Conservation (phyloP, 2,113 vertebrate genomes). For the Protobothrops flavoviridis region DNA sequence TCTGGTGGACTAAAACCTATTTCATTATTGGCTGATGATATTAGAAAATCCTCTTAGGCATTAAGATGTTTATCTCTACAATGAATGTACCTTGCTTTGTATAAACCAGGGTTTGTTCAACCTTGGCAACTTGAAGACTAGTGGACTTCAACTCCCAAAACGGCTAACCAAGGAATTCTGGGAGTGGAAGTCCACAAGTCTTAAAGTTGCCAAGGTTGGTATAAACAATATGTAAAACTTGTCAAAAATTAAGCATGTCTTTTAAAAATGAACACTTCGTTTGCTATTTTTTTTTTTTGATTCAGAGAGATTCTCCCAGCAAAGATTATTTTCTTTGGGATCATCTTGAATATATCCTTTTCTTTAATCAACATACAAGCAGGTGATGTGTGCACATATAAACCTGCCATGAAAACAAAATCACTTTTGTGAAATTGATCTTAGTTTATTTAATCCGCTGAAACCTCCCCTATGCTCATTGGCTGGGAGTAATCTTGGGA, state of each 20-base stretch:
- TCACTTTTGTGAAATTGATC: neutral
- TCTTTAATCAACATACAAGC: neutral
- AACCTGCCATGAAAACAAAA: neutral
- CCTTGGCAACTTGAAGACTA: neutral
- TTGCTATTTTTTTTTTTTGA: neutral
- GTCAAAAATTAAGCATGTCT: neutral
- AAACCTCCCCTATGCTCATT: slow-evolving; percentile 44
- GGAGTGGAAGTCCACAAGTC: neutral
- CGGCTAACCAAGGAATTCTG: neutral
- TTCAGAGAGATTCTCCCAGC: neutral
- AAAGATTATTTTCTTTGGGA: neutral
- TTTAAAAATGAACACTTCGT: neutral
- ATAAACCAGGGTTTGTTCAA: neutral
- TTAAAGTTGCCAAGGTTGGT: neutral
- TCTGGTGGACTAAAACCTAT: neutral
- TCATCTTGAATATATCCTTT: neutral
- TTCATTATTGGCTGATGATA: neutral
- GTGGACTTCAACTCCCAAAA: neutral
- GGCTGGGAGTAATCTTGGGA: slow-evolving; percentile 54
- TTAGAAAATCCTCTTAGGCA: neutral
- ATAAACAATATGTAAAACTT: neutral
- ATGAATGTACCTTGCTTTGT: neutral
- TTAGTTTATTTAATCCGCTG: slow-evolving; percentile 44
- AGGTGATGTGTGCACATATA: neutral
- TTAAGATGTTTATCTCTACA: neutral